Base-by-base conservation (phyloP, 1,140 invertebrate genomes). In the Drosophila parabipectinata region DNA sequence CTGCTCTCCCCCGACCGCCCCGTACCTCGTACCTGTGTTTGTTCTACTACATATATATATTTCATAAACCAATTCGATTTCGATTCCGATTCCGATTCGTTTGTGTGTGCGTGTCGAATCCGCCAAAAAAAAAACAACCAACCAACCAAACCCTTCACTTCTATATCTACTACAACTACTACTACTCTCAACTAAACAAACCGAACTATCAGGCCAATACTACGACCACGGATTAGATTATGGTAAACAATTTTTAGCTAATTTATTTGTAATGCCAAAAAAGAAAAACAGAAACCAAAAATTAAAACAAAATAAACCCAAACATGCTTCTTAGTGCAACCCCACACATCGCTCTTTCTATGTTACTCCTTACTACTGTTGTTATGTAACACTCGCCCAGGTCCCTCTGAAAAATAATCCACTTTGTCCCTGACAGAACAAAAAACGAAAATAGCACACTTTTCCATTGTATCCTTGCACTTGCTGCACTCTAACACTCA, bases 181-280 rank as follows among this genome's bases (percentile, higher is more conserved):
- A 79, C 72, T 57, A 67, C 74, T 62, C 60, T 81, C 64, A 21
- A 54, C 61, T 58, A 61, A 80, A 72, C 58, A 45, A 76, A 59
- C 30, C 69, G 64, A 57, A 90, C 37, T 67, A 92, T 90, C 91
- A 96, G 96, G 95, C 96, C 96, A 92, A 95, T 95, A 92, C 94
- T 96, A 92, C 95, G 96, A 94, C 96, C 96, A 94, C 96, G 96
- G 96, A 96, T 97, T 93, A 95, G 95, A 94, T 95, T 97, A 95
- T 97, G 96, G 96, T 97, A 97, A 96, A 94, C 93, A 91, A 83
- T 87, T 87, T 85, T 79, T 82, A 77, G 84, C 77, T 91, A 77
- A 90, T 81, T 89, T 85, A 77, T 90, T 72, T 90, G 73, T 81
- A 72, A 75, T 81, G 77, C 78, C 37, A 63, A 69, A 50, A 47